Conservation (phyloP, 2,797 vertebrate genomes). For the Chaetophractus vellerosus region DNA sequence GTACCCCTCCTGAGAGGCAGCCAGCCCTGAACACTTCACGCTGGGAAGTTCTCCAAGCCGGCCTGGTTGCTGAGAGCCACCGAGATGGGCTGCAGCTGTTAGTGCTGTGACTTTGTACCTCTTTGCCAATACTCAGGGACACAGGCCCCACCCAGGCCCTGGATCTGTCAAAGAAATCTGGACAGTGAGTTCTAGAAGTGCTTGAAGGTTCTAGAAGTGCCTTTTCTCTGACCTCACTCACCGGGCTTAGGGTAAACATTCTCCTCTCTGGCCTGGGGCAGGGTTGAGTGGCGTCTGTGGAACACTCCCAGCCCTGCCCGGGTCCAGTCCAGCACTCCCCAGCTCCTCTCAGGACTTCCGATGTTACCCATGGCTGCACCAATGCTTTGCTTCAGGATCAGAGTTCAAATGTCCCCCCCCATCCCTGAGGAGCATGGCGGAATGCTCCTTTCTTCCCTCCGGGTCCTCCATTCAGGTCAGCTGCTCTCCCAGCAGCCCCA, state of each 20-base stretch:
- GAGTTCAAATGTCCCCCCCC: fast-evolving
- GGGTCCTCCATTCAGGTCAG: background rate
- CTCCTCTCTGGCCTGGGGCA: too few relatives aligned
- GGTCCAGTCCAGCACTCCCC: background rate
- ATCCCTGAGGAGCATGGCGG: background rate
- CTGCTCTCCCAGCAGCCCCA: conserved; percentile 43
- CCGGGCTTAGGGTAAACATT: too few relatives aligned
- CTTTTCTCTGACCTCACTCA: too few relatives aligned
- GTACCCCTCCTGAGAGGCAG: background rate
- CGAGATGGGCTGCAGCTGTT: too few relatives aligned
- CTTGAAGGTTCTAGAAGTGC: background rate
- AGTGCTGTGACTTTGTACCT: background rate
- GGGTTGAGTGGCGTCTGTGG: too few relatives aligned
- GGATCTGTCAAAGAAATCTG: background rate
- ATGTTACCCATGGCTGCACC: too few relatives aligned
- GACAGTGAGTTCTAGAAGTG: background rate
- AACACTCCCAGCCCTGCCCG: too few relatives aligned
- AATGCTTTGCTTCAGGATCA: fast-evolving
- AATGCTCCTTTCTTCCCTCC: conserved; percentile 48
- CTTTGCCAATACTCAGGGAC: background rate
- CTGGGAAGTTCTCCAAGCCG: background rate
- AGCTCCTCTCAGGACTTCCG: background rate
- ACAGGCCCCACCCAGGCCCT: too few relatives aligned
- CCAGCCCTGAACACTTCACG: background rate
- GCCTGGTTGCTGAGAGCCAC: background rate